Evolutionary conservation across 2,113 vertebrate genomes (phyloP).

Genomic region (Corapipo altera): DNA sequence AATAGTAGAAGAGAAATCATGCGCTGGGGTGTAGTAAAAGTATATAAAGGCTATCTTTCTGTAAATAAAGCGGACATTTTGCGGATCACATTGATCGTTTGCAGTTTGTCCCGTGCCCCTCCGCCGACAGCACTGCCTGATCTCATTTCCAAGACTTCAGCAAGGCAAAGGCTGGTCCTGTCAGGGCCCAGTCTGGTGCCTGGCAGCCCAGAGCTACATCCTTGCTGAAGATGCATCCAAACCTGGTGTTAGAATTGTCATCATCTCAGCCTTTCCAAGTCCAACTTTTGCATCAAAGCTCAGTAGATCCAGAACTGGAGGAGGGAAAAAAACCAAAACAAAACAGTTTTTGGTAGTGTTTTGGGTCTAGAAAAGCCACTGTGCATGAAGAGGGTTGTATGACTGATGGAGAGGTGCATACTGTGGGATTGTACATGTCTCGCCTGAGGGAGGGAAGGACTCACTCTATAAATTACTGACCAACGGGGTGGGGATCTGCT

Average conservation of each 20-base stretch:
- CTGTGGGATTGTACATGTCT: not conserved
- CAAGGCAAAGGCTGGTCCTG: not conserved
- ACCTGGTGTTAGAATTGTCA: not conserved
- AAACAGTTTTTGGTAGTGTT: not conserved
- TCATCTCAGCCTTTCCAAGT: not conserved
- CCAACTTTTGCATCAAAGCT: not conserved
- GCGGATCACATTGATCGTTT: too few relatives aligned
- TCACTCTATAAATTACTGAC: not conserved
- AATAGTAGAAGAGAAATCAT: too few relatives aligned
- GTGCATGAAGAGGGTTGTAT: not conserved
- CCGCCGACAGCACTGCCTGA: not conserved
- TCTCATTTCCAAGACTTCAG: not conserved
- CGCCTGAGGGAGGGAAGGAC: not conserved
- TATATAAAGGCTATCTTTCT: too few relatives aligned
- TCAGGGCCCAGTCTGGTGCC: not conserved
- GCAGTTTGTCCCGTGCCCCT: too few relatives aligned
- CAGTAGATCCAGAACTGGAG: not conserved
- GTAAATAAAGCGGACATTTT: too few relatives aligned
- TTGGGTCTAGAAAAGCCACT: not conserved
- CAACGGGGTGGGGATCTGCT: accelerated
- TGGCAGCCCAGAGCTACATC: not conserved
- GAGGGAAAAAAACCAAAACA: too few relatives aligned
- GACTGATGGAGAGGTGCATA: not conserved
- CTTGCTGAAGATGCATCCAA: not conserved
- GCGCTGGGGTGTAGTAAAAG: too few relatives aligned